Conservation (phyloP, 1,140 invertebrate genomes). For the Achatina immaculata region DNA sequence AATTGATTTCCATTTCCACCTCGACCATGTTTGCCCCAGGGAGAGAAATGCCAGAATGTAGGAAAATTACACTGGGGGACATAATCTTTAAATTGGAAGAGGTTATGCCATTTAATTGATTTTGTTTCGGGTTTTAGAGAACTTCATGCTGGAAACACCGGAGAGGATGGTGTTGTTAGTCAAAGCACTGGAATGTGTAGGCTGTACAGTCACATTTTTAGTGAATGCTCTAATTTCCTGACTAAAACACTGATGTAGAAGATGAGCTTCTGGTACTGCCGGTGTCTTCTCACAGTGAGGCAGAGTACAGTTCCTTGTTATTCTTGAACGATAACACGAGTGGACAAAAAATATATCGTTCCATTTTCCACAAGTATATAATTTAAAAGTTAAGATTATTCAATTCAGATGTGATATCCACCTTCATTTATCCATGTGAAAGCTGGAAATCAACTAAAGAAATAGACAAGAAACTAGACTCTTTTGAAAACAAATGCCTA, state of each 20-base stretch:
- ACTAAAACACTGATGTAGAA: not conserved
- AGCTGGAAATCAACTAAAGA: too few relatives aligned
- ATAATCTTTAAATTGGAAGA: slow-evolving; percentile 15
- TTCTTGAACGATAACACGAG: too few relatives aligned
- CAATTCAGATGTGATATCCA: too few relatives aligned
- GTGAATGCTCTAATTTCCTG: not conserved
- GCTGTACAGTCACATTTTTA: not conserved
- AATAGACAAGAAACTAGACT: too few relatives aligned
- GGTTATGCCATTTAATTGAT: slow-evolving; percentile 19
- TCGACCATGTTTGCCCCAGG: slow-evolving; percentile 6
- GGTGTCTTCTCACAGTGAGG: too few relatives aligned
- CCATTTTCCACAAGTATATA: too few relatives aligned
- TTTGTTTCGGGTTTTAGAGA: slow-evolving; percentile 14
- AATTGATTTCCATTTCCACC: slow-evolving; percentile 17
- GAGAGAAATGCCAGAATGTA: slow-evolving; percentile 16
- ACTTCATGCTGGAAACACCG: not conserved
- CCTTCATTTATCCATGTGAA: too few relatives aligned
- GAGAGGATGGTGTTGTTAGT: not conserved
- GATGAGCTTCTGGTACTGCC: not conserved
- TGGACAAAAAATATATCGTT: too few relatives aligned
- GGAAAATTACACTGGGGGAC: slow-evolving; percentile 8
- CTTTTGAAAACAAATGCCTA: too few relatives aligned
- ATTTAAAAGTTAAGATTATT: too few relatives aligned
- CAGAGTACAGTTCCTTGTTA: too few relatives aligned
- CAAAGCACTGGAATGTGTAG: not conserved